Percentiles rank a stretch among this genome's conserved stretches.
These are phyloP conservation scores for Morone chrysops DNA, from an alignment of 2,113 vertebrate species.

Conservation along the genomic window DNA sequence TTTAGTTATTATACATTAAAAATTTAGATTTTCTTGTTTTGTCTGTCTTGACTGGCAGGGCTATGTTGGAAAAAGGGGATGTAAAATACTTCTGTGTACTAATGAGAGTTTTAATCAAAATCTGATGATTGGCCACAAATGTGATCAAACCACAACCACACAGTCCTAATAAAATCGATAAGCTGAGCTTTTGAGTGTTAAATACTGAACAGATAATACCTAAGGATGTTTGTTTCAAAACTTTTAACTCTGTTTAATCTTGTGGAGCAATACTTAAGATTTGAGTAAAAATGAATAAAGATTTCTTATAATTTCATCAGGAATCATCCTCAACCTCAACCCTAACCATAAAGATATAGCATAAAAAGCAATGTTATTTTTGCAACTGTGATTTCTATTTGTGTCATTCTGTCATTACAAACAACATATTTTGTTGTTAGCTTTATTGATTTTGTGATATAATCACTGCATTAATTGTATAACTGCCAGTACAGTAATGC, in stretches of 20 bases:
- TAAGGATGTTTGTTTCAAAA: neutral
- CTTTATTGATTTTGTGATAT: neutral
- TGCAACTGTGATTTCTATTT: neutral
- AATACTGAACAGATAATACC: neutral
- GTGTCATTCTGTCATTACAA: neutral
- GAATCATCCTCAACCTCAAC: neutral
- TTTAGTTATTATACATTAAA: neutral
- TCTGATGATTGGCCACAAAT: too few species aligned
- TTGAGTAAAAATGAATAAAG: neutral
- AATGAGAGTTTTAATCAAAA: too few species aligned
- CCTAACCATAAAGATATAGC: neutral
- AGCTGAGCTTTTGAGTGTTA: neutral
- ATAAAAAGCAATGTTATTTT: neutral
- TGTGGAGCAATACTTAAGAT: neutral
- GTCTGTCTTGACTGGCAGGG: neutral
- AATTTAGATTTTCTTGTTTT: neutral
- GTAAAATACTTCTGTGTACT: too few species aligned
- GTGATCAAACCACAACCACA: neutral
- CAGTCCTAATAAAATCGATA: neutral
- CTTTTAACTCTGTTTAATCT: neutral
- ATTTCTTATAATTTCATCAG: neutral
- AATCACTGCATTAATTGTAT: too few species aligned
- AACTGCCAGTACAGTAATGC: neutral
- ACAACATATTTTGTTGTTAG: neutral
- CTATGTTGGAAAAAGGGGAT: too few species aligned